phyloP scores from a whole-genome alignment of 1,140 invertebrate genomes.

The Apis cerana region DNA sequence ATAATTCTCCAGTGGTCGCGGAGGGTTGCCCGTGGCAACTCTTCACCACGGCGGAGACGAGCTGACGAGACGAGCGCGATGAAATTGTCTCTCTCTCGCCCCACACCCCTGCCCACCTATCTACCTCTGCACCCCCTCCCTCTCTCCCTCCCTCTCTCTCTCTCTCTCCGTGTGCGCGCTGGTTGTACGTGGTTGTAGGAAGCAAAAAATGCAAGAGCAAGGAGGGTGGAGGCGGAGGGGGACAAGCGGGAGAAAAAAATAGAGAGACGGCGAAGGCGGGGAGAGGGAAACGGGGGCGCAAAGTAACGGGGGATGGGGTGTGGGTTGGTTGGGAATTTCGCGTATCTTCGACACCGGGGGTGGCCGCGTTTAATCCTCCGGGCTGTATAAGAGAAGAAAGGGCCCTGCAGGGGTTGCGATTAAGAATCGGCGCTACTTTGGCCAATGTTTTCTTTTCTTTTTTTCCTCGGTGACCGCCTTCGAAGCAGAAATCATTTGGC shows the following conservation, averaged over 20 bases:
- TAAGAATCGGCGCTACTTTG: conserved; percentile 58
- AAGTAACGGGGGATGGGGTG: conserved; percentile 50
- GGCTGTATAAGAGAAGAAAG: conserved; percentile 58
- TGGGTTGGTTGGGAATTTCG: conserved; percentile 71
- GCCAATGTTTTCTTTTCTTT: conserved; percentile 40
- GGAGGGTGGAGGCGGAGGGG: conserved; percentile 46
- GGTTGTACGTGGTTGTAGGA: conserved; percentile 60
- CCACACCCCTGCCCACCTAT: background rate
- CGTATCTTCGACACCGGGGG: conserved; percentile 67
- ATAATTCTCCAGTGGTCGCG: conserved; percentile 71
- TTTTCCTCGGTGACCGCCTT: conserved; percentile 30
- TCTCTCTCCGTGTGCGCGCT: background rate
- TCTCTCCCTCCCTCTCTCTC: conserved; percentile 1
- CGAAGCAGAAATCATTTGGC: conserved; percentile 17
- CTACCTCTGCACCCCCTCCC: background rate
- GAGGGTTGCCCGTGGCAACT: conserved; percentile 79
- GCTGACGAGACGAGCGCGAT: conserved; percentile 66
- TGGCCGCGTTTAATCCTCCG: conserved; percentile 65
- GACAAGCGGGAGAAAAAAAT: conserved; percentile 61
- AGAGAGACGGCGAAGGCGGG: conserved; percentile 57
- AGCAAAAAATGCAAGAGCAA: conserved; percentile 68
- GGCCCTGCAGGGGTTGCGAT: conserved; percentile 58
- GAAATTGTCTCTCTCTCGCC: conserved; percentile 68
- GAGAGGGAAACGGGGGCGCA: conserved; percentile 36
- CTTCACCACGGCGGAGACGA: conserved; percentile 62